Base-by-base conservation (phyloP, 53 echinoderm and acorn worm species). In the Echinarachnius parma region DNA sequence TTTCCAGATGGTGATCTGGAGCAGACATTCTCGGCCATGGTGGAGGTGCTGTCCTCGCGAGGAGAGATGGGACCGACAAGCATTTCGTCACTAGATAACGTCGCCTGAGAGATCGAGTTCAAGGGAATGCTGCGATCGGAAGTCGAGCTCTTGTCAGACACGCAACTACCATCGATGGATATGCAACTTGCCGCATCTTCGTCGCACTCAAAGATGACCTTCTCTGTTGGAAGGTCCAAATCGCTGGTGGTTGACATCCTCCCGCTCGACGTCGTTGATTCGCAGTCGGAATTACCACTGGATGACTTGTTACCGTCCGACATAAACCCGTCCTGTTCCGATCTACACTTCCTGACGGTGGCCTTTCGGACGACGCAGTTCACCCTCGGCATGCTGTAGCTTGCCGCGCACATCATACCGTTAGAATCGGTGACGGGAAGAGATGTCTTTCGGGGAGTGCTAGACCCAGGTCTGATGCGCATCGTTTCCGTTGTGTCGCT, bases 141-240 rank as follows among this genome's bases (percentile, higher is more conserved):
- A 16, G 37, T 56, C 46, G 74, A 72, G 28, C 55, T 39, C 15
- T 72, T 55, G 46, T 72, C 74, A 0, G 74, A 72, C 27, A 37
- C 46, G 30, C 56, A 72, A 57, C 74, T 72, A 44, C 56, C 74
- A 13, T 31, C 74, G 74, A 56, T 42, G 2, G 74, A 72, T 28
- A 72, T 37, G 57, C 74, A 72, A 21, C 74, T 72, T 8, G 74
- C 57, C 3, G 74, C 34, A 25, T 72, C 74, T 28, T 72, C 74
- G 42, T 72, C 74, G 57, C 74, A 72, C n/a, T 72, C 74, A 57
- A 56, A 72, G 34, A 72, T 72, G 55, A 72, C 42, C 28, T 56
- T 45, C 18, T 33, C 42, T 18, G 55, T 22, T 18, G 52, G 31
- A 7, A 26, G 3, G 37, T 72, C 74, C 3, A 72, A 44, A 0